phyloP scores from a whole-genome alignment of 2,113 vertebrate genomes.

The Echinops telfairi region DNA sequence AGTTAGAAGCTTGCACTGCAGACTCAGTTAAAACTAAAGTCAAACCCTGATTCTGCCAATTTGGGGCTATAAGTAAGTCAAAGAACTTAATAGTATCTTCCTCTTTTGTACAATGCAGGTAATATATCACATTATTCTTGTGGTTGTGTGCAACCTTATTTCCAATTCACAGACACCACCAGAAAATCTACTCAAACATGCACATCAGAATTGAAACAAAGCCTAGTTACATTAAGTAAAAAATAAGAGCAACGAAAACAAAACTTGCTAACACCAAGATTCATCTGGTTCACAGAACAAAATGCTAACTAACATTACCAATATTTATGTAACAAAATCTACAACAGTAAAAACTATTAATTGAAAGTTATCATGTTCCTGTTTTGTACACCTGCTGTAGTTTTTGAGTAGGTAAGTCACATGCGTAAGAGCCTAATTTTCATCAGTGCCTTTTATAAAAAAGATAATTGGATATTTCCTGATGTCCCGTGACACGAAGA shows the following conservation, averaged over 20 bases:
- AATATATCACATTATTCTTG: background rate
- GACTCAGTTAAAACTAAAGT: background rate
- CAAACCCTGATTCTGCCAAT: background rate
- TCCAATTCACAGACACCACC: background rate
- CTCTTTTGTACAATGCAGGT: background rate
- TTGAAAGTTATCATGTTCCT: slow-evolving; percentile 37
- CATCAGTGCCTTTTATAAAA: slow-evolving; percentile 24
- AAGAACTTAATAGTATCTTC: background rate
- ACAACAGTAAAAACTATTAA: background rate
- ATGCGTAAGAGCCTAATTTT: slow-evolving; percentile 49
- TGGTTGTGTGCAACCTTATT: background rate
- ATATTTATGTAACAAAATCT: background rate
- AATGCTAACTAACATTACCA: slow-evolving; percentile 17
- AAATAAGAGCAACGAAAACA: background rate
- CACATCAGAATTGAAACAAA: background rate
- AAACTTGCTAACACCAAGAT: background rate
- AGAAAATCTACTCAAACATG: slow-evolving; percentile 35
- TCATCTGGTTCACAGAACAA: background rate
- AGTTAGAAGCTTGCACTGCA: background rate
- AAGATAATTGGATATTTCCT: background rate
- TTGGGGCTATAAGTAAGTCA: background rate
- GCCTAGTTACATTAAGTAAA: background rate
- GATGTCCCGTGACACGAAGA: background rate
- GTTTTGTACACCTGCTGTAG: background rate
- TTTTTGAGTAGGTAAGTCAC: slow-evolving; percentile 18